These are phyloP conservation scores for Hirtodrosophila confusa DNA, from an alignment of 2,888 invertebrate species.

Conservation along the genomic window DNA sequence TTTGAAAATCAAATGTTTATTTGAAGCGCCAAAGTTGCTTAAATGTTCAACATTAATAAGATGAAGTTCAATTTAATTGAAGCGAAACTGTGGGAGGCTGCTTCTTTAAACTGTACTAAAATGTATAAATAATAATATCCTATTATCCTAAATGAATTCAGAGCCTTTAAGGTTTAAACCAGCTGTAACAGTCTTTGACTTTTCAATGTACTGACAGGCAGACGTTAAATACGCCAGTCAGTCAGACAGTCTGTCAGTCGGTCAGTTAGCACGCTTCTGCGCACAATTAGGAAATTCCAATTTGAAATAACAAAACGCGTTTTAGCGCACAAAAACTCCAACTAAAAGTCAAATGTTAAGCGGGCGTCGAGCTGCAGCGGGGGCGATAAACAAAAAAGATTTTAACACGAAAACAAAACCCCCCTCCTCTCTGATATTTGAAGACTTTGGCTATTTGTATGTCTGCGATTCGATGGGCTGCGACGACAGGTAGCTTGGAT, in stretches of 20 bases:
- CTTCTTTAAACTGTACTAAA: no score
- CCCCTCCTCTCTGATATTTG: constrained; percentile 28
- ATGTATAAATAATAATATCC: no score
- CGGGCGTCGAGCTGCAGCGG: constrained; percentile 7
- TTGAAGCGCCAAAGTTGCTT: no score
- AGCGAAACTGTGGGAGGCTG: no score
- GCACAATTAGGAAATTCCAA: constrained; percentile 43
- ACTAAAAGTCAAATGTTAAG: constrained; percentile 49
- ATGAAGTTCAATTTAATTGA: no score
- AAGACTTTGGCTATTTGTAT: constrained; percentile 59
- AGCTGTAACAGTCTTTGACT: no score
- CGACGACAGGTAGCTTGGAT: constrained; percentile 69
- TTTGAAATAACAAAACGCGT: constrained; percentile 53
- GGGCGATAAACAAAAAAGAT: constrained; percentile 12
- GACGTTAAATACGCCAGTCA: constrained; percentile 9
- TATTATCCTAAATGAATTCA: no score
- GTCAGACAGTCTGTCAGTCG: constrained; percentile 8
- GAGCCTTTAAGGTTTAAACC: no score
- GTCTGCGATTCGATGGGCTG: constrained; percentile 35
- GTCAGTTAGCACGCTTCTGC: constrained; percentile 35
- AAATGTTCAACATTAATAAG: no score
- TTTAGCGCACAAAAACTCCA: constrained; percentile 24
- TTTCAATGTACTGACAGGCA: constrained; percentile 17
- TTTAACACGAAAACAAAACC: constrained; percentile 28
- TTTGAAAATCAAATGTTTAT: no score